Conservation (phyloP, 2,888 invertebrate genomes). For the Halocaridina rubra region DNA sequence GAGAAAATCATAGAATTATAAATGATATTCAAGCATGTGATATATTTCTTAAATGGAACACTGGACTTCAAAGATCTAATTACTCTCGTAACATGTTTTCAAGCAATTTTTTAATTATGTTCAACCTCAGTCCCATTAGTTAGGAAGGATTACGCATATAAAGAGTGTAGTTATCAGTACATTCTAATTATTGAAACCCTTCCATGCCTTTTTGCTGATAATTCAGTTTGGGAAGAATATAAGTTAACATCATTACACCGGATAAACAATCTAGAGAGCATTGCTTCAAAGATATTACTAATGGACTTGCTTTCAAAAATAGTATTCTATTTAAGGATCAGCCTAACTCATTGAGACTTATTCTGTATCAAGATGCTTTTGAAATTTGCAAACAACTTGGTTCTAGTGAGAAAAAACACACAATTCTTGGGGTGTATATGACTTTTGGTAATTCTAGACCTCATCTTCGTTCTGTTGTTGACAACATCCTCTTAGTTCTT, state of each 20-base stretch:
- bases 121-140: neutral
- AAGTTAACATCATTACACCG: neutral
- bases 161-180: neutral
- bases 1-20: neutral
- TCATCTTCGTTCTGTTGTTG: neutral
- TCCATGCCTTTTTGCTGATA: neutral
- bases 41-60: neutral
- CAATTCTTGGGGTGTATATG: slow-evolving; percentile 14
- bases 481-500: slow-evolving; percentile 7
- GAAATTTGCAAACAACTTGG: slow-evolving; percentile 7
- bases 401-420: neutral
- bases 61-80: neutral
- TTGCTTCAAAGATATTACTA: slow-evolving; percentile 1
- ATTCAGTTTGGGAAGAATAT: neutral
- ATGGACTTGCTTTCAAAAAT: neutral
- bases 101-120: slow-evolving; percentile 9
- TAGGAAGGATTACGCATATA: neutral
- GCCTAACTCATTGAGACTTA: neutral
- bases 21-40: neutral
- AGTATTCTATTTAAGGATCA: neutral
- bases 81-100: neutral
- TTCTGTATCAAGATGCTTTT: slow-evolving; percentile 19
- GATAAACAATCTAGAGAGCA: neutral
- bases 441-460: slow-evolving; percentile 9
- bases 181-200: neutral